A percentile compares a stretch with the other conserved stretches of the same genome.
Evolutionary conservation across 2,113 vertebrate species (phyloP).

Genomic region (Takifugu flavidus): DNA sequence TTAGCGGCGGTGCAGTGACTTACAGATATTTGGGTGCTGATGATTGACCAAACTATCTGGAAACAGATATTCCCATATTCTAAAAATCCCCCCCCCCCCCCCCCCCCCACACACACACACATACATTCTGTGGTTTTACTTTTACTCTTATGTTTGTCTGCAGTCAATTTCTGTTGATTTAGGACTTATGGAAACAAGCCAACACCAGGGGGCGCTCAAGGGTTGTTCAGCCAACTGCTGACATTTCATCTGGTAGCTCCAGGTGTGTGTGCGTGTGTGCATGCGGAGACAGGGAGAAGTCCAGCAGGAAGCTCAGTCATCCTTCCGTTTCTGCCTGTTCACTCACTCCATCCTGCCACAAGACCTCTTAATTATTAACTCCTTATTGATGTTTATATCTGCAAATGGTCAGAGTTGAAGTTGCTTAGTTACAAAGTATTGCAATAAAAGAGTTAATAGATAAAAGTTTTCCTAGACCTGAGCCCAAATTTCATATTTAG

Average conservation of each 20-base stretch:
- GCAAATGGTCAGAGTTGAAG: slow-evolving; percentile 45
- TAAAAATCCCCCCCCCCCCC: no score
- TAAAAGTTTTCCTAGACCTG: slow-evolving; percentile 40
- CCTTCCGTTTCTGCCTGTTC: slow-evolving; percentile 16
- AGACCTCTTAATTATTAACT: slow-evolving; percentile 66
- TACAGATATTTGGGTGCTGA: slow-evolving; percentile 11
- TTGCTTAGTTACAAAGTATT: slow-evolving; percentile 49
- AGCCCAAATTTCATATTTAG: slow-evolving; percentile 43
- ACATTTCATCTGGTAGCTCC: slow-evolving; percentile 7
- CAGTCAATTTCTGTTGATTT: slow-evolving; percentile 23
- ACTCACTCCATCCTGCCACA: slow-evolving; percentile 47
- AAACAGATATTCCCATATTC: no score
- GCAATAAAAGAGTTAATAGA: slow-evolving; percentile 59
- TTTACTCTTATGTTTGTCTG: background rate
- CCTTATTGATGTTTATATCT: slow-evolving; percentile 17
- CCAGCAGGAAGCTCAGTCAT: slow-evolving; percentile 2
- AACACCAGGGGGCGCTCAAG: slow-evolving; percentile 74
- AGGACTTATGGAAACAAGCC: slow-evolving; percentile 2
- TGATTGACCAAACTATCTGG: no score
- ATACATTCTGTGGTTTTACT: background rate
- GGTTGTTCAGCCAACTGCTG: slow-evolving; percentile 58
- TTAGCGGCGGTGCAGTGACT: slow-evolving; percentile 17
- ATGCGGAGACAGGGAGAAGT: slow-evolving; percentile 11
- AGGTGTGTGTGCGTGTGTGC: slow-evolving; percentile 5
- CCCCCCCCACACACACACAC: background rate